phyloP scores from a whole-genome alignment of 2,797 vertebrate species.

The Sebastes hubbsi region DNA sequence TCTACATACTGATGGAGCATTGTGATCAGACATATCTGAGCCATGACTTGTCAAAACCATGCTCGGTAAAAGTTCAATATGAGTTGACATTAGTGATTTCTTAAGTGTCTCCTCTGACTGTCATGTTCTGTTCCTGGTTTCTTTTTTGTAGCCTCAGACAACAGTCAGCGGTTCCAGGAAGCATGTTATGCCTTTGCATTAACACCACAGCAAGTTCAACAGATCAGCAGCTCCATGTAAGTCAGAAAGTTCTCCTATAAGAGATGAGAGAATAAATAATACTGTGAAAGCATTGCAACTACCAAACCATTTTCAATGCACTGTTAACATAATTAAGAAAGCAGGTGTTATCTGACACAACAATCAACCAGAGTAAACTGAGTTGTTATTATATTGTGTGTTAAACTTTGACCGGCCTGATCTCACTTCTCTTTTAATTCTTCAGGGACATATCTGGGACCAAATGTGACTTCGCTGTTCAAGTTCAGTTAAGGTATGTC shows the following conservation, averaged over 20 bases:
- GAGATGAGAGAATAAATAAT: background rate
- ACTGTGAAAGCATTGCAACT: background rate
- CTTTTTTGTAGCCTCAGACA: slow-evolving; percentile 89
- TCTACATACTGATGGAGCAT: background rate
- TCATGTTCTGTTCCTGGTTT: slow-evolving; percentile 3
- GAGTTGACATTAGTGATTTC: background rate
- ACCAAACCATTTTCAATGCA: background rate
- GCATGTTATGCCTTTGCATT: slow-evolving; percentile 98
- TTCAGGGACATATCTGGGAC: slow-evolving; percentile 98
- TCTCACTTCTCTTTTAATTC: slow-evolving; percentile 17
- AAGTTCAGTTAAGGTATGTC: slow-evolving; percentile 96
- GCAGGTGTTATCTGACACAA: background rate
- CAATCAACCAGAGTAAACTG: background rate
- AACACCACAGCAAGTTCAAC: slow-evolving; percentile 98
- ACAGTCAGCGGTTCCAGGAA: slow-evolving; percentile 97
- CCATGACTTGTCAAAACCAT: background rate
- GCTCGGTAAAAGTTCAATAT: background rate
- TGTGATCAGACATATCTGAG: slow-evolving; percentile 8
- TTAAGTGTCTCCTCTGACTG: slow-evolving; percentile 2
- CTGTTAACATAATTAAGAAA: background rate
- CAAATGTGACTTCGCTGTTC: slow-evolving; percentile 99
- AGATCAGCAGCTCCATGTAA: slow-evolving; percentile 99
- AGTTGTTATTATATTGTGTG: background rate
- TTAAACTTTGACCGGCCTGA: background rate
- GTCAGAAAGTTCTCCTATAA: slow-evolving; percentile 59